Evolutionary conservation across 2,113 vertebrate genomes (phyloP).

Genomic region (Pygoscelis antarcticus): DNA sequence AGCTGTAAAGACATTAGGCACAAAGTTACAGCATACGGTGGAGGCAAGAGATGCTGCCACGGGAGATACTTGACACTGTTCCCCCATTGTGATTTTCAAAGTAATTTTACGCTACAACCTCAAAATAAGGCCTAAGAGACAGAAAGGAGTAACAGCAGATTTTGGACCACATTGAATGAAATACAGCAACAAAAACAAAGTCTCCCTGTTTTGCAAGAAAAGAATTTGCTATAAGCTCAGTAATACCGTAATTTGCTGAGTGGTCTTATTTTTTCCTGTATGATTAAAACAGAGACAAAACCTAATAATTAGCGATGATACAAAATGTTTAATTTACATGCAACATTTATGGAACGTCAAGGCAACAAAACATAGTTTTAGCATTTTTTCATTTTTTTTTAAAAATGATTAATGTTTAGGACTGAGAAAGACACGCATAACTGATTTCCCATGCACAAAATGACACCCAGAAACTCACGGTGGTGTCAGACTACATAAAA

Average conservation of each 20-base stretch:
- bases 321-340: slow-evolving; percentile 82
- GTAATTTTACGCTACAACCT: background rate
- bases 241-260: background rate
- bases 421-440: slow-evolving; percentile 42
- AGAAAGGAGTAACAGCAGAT: background rate
- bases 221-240: background rate
- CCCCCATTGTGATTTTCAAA: background rate
- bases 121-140: background rate
- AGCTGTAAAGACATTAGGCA: background rate
- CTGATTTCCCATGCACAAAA: slow-evolving; percentile 66
- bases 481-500: slow-evolving; percentile 35
- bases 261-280: background rate
- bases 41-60: background rate
- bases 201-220: background rate
- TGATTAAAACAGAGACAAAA: slow-evolving; percentile 29
- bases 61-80: background rate
- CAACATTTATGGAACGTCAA: slow-evolving; percentile 68
- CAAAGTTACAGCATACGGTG: background rate
- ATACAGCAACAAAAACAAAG: background rate
- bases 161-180: background rate
- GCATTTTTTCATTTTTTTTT: background rate
- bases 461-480: slow-evolving; percentile 16
- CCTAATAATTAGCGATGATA: slow-evolving; percentile 28
- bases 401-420: slow-evolving; percentile 44
- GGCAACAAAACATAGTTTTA: slow-evolving; percentile 66